Percentiles rank a stretch among this genome's conserved stretches.
Evolutionary conservation across 2,113 vertebrate species (phyloP).

Genomic region (Notechis scutatus): DNA sequence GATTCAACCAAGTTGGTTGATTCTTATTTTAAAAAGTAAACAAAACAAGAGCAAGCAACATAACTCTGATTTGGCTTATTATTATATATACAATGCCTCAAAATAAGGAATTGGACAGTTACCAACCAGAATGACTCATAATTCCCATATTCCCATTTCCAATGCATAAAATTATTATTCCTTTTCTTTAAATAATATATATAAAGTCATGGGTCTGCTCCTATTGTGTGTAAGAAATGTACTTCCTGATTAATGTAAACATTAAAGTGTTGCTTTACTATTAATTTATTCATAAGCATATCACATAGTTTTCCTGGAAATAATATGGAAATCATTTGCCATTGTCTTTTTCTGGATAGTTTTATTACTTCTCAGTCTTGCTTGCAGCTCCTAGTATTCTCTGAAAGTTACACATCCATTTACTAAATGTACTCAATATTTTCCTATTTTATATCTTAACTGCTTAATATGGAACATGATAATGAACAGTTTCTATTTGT

Average conservation of each 20-base stretch:
- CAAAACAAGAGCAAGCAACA: background rate
- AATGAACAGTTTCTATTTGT: slow-evolving; percentile 8
- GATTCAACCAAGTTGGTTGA: background rate
- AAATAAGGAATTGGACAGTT: background rate
- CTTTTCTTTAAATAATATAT: background rate
- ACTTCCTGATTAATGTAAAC: background rate
- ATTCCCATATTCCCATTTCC: background rate
- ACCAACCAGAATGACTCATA: background rate
- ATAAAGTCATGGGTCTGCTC: background rate
- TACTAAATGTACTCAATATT: background rate
- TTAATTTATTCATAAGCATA: background rate
- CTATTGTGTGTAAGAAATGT: background rate
- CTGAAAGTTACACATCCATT: background rate
- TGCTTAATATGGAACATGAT: background rate
- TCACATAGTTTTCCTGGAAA: background rate
- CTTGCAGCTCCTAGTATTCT: background rate
- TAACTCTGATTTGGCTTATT: background rate
- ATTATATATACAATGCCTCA: background rate
- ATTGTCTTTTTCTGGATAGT: background rate
- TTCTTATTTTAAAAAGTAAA: background rate
- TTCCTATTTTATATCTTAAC: background rate
- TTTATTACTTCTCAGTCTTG: background rate
- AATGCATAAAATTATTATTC: background rate
- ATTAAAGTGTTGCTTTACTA: background rate
- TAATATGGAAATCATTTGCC: background rate